Evolutionary conservation across 2,888 invertebrate genomes (phyloP).

Genomic region (Arctia plantaginis): DNA sequence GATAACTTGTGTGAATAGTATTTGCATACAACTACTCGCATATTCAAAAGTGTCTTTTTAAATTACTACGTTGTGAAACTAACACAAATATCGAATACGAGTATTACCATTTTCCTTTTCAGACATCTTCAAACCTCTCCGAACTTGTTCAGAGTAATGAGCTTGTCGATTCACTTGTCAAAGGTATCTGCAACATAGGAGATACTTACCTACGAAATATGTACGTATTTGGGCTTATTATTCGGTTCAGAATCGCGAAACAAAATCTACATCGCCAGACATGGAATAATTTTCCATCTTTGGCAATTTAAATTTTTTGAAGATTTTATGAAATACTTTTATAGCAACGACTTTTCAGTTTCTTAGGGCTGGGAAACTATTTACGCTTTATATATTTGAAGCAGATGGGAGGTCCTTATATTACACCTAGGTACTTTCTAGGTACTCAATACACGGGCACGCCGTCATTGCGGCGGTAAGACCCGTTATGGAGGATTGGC

Average conservation of each 20-base stretch:
- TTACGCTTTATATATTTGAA: background rate
- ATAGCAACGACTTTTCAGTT: background rate
- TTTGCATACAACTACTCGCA: too few species aligned
- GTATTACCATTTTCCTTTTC: background rate
- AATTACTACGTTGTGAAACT: background rate
- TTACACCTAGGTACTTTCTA: background rate
- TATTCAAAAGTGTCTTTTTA: background rate
- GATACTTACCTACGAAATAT: background rate
- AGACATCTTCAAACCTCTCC: background rate
- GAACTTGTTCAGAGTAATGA: background rate
- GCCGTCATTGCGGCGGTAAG: too few species aligned
- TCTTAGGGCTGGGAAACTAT: background rate
- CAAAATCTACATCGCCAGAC: background rate
- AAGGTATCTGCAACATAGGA: background rate
- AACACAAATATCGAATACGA: background rate
- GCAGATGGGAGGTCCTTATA: background rate
- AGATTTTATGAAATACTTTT: background rate
- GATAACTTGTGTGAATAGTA: too few species aligned
- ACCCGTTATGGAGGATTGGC: too few species aligned
- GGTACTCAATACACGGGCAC: constrained; percentile 5
- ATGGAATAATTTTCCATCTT: background rate
- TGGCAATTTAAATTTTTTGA: background rate
- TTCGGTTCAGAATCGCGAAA: background rate
- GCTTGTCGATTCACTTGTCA: background rate
- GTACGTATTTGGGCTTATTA: background rate